A percentile compares a stretch with the other conserved stretches of the same genome.
Conservation (phyloP, 2,888 invertebrate genomes). For the Drosophila differens region DNA sequence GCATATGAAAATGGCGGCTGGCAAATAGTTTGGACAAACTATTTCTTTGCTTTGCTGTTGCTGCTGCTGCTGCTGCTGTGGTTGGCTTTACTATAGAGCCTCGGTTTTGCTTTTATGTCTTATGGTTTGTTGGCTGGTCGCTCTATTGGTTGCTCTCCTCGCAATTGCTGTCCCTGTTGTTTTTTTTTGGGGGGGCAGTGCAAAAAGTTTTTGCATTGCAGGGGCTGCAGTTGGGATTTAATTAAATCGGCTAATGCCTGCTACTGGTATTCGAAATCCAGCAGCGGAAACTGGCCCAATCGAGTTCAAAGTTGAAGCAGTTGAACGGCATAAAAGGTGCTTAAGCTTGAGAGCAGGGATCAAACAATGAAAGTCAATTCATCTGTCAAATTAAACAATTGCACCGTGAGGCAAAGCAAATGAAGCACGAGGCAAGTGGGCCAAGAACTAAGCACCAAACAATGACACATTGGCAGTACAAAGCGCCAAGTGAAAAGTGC, state of each 20-base stretch:
- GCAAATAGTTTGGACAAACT: slow-evolving; percentile 71
- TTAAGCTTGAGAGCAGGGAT: slow-evolving; percentile 1
- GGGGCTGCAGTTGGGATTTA: slow-evolving; percentile 54
- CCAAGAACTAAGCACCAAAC: slow-evolving; percentile 57
- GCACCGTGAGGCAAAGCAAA: slow-evolving; percentile 34
- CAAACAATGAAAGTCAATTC: slow-evolving; percentile 63
- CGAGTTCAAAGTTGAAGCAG: slow-evolving; percentile 23
- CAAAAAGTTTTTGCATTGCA: slow-evolving; percentile 55
- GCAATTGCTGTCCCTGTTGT: slow-evolving; percentile 61
- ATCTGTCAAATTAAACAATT: slow-evolving; percentile 74
- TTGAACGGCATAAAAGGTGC: slow-evolving; percentile 22
- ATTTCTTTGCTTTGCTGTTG: slow-evolving; percentile 61
- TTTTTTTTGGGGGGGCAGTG: slow-evolving; percentile 20
- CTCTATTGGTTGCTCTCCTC: slow-evolving; percentile 5
- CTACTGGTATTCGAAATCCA: slow-evolving; percentile 18
- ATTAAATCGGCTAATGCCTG: slow-evolving; percentile 63
- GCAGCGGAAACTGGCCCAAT: neutral
- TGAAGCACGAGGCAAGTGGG: slow-evolving; percentile 32
- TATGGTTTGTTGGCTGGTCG: slow-evolving; percentile 41
- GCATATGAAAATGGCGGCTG: slow-evolving; percentile 76
- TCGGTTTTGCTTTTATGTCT: slow-evolving; percentile 62
- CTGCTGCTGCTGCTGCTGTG: slow-evolving; percentile 40
- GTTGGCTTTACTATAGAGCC: slow-evolving; percentile 68
- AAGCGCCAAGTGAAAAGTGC: slow-evolving; percentile 52
- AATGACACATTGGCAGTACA: slow-evolving; percentile 58